phyloP scores from a whole-genome alignment of 2,797 vertebrate genomes.

The Chaunax sp. region DNA sequence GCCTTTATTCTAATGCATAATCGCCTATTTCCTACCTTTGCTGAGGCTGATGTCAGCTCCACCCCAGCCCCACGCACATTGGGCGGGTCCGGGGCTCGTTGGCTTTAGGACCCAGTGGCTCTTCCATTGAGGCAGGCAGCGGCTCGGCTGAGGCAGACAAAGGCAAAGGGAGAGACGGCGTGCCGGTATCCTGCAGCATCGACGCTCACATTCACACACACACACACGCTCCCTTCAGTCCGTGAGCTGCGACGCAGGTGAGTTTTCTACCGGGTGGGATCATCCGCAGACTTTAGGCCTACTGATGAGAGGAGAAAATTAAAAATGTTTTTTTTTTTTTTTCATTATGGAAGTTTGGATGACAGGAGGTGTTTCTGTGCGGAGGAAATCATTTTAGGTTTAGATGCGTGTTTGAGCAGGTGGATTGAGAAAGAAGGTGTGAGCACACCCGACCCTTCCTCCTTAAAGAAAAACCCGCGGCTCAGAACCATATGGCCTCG shows the following conservation, averaged over 20 bases:
- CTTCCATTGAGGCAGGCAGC: too few relatives aligned
- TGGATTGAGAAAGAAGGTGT: slow-evolving; percentile 66
- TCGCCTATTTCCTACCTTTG: too few relatives aligned
- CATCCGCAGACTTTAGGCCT: slow-evolving; percentile 30
- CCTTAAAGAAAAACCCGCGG: slow-evolving; percentile 29
- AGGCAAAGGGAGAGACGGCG: slow-evolving; percentile 93
- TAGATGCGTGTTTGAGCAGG: slow-evolving; percentile 56
- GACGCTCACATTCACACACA: slow-evolving; percentile 67
- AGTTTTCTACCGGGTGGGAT: slow-evolving; percentile 73
- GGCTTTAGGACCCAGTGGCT: too few relatives aligned
- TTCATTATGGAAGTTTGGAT: slow-evolving; percentile 2
- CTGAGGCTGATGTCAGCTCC: too few relatives aligned
- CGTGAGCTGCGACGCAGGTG: slow-evolving; percentile 88
- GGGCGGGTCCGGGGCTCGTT: too few relatives aligned
- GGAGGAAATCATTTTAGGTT: not conserved
- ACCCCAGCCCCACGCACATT: too few relatives aligned
- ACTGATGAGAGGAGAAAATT: not conserved
- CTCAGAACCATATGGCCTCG: slow-evolving; percentile 51
- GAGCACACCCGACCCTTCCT: slow-evolving; percentile 26
- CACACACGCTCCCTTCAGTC: slow-evolving; percentile 64
- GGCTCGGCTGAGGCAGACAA: too few relatives aligned
- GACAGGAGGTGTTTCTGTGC: slow-evolving; percentile 14
- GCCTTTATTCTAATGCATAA: too few relatives aligned
- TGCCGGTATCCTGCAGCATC: slow-evolving; percentile 94
- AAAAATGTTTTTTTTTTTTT: not conserved